Conservation (phyloP, 2,113 vertebrate species). For the Tringa solitaria region DNA sequence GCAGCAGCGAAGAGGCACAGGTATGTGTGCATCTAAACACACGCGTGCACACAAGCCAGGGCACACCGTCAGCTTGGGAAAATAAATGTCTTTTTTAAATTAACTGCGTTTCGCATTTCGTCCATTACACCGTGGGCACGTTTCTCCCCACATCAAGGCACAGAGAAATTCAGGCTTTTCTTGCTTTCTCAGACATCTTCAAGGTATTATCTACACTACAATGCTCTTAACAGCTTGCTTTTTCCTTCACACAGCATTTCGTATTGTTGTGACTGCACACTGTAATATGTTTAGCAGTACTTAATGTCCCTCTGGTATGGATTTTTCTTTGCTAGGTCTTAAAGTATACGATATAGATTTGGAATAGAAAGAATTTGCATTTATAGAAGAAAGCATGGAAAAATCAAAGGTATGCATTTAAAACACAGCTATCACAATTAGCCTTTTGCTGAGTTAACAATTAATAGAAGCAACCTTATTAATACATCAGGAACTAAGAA, state of each 20-base stretch:
- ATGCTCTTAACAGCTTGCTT: neutral
- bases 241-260: neutral
- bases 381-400: neutral
- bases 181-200: neutral
- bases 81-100: neutral
- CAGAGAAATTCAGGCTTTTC: neutral
- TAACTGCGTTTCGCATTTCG: neutral
- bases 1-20: neutral
- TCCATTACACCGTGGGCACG: neutral
- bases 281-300: neutral
- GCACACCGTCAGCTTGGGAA: neutral
- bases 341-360: neutral
- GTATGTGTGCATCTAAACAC: neutral
- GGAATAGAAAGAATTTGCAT: constrained; percentile 16
- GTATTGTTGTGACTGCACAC: neutral
- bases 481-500: constrained; percentile 10
- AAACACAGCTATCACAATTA: neutral
- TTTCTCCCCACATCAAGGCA: neutral
- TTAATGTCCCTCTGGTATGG: neutral
- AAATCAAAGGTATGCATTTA: constrained; percentile 11
- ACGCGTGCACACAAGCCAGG: neutral
- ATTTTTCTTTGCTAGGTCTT: constrained; percentile 32
- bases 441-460: constrained; percentile 7
- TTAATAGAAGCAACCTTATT: neutral
- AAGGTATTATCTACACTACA: neutral